Conservation (phyloP, 2,888 invertebrate genomes). For the Diabrotica balteata region DNA sequence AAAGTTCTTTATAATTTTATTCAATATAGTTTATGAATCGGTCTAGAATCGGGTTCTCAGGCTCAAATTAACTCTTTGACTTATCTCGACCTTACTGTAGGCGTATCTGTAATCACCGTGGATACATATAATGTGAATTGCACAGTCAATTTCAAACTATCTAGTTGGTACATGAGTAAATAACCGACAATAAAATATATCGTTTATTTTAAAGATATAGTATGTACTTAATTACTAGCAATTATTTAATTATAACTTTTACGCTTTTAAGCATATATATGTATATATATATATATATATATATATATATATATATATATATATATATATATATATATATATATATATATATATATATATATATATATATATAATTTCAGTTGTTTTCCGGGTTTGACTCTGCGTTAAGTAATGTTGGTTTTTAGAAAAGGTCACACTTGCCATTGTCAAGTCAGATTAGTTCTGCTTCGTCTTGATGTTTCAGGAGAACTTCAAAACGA, state of each 20-base stretch:
- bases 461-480: no score
- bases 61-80: slow-evolving; percentile 35
- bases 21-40: no score
- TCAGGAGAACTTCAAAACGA: no score
- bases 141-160: background rate
- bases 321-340: background rate
- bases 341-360: no score
- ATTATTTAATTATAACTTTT: background rate
- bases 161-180: no score
- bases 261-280: background rate
- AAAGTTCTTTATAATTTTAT: no score
- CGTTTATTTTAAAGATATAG: background rate
- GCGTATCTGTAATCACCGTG: slow-evolving; percentile 29
- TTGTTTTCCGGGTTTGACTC: no score
- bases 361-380: no score
- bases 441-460: no score
- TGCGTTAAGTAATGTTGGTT: no score
- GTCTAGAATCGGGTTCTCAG: slow-evolving; percentile 27
- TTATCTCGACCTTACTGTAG: slow-evolving; percentile 33
- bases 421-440: no score
- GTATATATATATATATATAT: background rate
- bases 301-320: slow-evolving; percentile 1
- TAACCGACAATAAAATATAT: background rate
- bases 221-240: background rate
- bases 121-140: slow-evolving; percentile 6